Base-by-base conservation (phyloP, 2,113 vertebrate species). In the Panurus biarmicus region DNA sequence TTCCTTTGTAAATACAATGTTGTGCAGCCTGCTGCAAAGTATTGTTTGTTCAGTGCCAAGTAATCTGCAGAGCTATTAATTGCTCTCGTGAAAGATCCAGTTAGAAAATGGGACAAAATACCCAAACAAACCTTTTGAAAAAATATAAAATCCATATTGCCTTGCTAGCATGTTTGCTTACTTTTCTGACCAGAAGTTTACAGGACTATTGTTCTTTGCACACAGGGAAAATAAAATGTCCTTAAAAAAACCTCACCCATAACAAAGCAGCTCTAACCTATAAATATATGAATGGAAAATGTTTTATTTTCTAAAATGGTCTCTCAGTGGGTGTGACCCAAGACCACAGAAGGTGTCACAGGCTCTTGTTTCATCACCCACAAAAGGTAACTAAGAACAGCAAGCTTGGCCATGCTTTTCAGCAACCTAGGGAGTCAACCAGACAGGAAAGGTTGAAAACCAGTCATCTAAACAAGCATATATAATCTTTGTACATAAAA, bases 401-500 rank as follows among this genome's bases (percentile, higher is more conserved):
- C 53, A 93, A 69, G 28, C 15, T 82, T 70, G 75, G 45, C 53
- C 40, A 22, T 61, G 45, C 15, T 74, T 65, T 94, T 53, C 61
- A 93, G 70, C 44, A 72, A 70, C 71, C 57, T 47, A 48, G 50
- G 28, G 66, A 91, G 53, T 61, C 70, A 78, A 51, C 17, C 70
- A 82, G 61, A 38, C 66, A 76, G 58, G 19, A 89, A 82, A 78
- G 57, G 73, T 36, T 71, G 89, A 95, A 95, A 94, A 93, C 2
- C n/a, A 69, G 35, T 56, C 40, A 53, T 81, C 60, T 89, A 85
- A 94, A 85, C 31, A 91, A 53, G 58, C 12, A 14, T 33, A 60
- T 67, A 65, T 91, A 94, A 81, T 78, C 69, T 95, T 61, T 42
- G 45, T 33, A 61, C 28, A 87, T 85, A 89, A 94, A 94, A 93